phyloP scores from a whole-genome alignment of 2,113 vertebrate species.

The Lethenteron reissneri region DNA sequence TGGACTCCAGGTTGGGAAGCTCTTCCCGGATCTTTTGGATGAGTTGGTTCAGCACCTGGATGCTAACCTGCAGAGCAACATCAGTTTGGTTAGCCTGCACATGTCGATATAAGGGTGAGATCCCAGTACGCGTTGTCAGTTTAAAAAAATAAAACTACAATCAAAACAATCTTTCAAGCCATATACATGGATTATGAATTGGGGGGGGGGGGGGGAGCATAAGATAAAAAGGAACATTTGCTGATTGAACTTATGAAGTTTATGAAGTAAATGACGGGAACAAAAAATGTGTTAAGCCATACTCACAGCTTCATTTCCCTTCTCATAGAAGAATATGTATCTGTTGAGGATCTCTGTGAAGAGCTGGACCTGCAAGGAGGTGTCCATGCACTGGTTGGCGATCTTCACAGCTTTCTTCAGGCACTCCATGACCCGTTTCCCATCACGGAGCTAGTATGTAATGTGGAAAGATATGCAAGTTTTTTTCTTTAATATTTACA shows the following conservation, averaged over 20 bases:
- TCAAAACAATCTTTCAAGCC: too few relatives aligned
- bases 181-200: too few relatives aligned
- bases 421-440: slow-evolving; percentile 93
- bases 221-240: too few relatives aligned
- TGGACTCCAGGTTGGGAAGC: slow-evolving; percentile 78
- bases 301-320: slow-evolving; percentile 85
- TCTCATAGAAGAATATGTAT: slow-evolving; percentile 95
- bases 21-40: slow-evolving; percentile 98
- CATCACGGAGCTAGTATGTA: slow-evolving; percentile 57
- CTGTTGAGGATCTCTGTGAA: slow-evolving; percentile 98
- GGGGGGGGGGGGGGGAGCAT: too few relatives aligned
- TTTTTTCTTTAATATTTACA: not conserved
- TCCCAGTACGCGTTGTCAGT: not conserved
- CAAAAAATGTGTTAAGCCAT: too few relatives aligned
- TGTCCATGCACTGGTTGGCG: slow-evolving; percentile 97
- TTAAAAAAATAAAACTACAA: not conserved
- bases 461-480: not conserved
- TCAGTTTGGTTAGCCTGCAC: too few relatives aligned
- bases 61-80: slow-evolving; percentile 42
- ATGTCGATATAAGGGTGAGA: not conserved
- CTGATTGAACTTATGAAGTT: too few relatives aligned
- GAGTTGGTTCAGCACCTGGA: slow-evolving; percentile 92
- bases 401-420: slow-evolving; percentile 96
- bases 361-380: slow-evolving; percentile 86
- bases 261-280: too few relatives aligned